A percentile compares a stretch with the other conserved stretches of the same genome.
Conservation (phyloP, 1,140 invertebrate genomes). For the Drosophila novamexicana region DNA sequence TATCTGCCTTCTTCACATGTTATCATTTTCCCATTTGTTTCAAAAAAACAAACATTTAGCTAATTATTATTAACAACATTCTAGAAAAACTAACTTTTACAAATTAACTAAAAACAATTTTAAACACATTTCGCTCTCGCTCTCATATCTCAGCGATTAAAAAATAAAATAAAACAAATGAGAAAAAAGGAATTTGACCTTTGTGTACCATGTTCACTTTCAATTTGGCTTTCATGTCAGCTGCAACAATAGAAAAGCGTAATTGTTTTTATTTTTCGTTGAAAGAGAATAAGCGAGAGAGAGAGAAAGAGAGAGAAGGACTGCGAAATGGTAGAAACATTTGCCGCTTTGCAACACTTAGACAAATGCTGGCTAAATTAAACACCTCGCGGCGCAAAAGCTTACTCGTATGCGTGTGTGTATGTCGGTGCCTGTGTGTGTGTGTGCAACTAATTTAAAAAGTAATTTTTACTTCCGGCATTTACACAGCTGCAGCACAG, state of each 20-base stretch:
- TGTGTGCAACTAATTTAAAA: conserved; percentile 77
- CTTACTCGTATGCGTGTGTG: conserved; percentile 9
- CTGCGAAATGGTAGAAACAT: conserved; percentile 50
- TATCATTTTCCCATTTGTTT: too few relatives aligned
- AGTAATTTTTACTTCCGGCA: conserved; percentile 81
- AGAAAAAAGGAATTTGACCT: conserved; percentile 16
- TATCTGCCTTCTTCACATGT: too few relatives aligned
- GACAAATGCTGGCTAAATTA: conserved; percentile 62
- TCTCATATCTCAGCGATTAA: background rate
- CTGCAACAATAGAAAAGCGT: conserved; percentile 59
- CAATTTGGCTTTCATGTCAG: conserved; percentile 70
- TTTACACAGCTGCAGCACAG: conserved; percentile 72
- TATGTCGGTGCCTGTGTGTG: background rate
- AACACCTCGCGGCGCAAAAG: conserved; percentile 47
- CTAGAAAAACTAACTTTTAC: conserved; percentile 26
- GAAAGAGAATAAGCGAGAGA: conserved; percentile 12
- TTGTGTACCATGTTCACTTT: conserved; percentile 61
- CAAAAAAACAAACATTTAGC: background rate
- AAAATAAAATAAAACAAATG: conserved; percentile 4
- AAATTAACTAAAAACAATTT: conserved; percentile 63
- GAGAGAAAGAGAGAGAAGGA: background rate
- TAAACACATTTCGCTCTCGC: conserved; percentile 62
- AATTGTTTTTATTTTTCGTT: conserved; percentile 53
- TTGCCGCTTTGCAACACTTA: conserved; percentile 70
- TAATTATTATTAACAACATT: conserved; percentile 24